These are phyloP conservation scores for Arbacia lixula DNA, from an alignment of 53 echinoderm and acorn worm species.

Conservation along the genomic window DNA sequence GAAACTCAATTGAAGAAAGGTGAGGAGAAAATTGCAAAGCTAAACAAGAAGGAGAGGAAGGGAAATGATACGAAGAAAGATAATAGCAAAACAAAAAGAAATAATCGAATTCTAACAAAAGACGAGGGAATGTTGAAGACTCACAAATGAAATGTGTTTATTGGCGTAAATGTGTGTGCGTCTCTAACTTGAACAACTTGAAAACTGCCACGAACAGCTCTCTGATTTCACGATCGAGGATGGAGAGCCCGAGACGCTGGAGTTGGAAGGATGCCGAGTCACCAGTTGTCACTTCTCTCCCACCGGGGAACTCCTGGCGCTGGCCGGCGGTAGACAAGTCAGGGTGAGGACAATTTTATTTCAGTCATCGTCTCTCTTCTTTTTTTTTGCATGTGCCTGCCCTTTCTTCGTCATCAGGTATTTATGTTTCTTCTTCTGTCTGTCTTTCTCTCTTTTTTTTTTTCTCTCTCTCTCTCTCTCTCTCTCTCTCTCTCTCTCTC, in stretches of 20 bases:
- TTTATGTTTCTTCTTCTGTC: background rate
- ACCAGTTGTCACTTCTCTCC: slow-evolving; percentile 17
- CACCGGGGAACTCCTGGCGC: slow-evolving; percentile 14
- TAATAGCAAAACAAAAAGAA: too few relatives aligned
- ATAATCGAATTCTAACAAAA: too few relatives aligned
- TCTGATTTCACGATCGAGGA: slow-evolving; percentile 7
- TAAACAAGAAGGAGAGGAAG: too few relatives aligned
- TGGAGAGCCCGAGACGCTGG: background rate
- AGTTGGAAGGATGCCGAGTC: background rate
- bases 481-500: background rate
- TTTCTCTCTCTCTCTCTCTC: background rate
- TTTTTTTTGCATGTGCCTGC: background rate
- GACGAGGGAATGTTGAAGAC: too few relatives aligned
- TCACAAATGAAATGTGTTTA: too few relatives aligned
- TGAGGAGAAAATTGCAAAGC: too few relatives aligned
- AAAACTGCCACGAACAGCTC: too few relatives aligned
- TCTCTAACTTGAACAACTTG: too few relatives aligned
- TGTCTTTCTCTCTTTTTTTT: background rate
- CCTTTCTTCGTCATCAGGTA: too few relatives aligned
- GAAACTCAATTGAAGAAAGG: too few relatives aligned
- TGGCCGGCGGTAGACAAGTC: slow-evolving; percentile 12
- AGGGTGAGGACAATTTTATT: background rate
- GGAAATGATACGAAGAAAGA: too few relatives aligned
- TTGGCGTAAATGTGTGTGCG: too few relatives aligned
- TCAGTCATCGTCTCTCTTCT: background rate